Conservation (phyloP, 2,888 invertebrate genomes). For the Choreutis nemorana region DNA sequence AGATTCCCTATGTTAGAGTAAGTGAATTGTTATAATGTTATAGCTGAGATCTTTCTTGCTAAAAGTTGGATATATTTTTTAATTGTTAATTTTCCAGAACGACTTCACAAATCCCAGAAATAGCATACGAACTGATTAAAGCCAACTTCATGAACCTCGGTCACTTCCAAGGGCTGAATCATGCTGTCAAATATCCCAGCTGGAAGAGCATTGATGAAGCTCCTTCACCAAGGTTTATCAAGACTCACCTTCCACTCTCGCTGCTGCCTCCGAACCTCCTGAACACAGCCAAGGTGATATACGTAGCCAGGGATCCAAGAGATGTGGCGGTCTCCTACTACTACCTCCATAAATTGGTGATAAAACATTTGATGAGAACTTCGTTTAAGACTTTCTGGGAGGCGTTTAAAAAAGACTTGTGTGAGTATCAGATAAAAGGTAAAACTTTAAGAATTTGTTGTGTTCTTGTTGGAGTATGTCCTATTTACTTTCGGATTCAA, state of each 20-base stretch:
- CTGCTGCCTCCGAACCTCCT: slow-evolving; percentile 61
- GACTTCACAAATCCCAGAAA: slow-evolving; percentile 39
- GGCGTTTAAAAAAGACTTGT: slow-evolving; percentile 65
- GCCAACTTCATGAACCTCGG: slow-evolving; percentile 45
- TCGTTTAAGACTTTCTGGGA: slow-evolving; percentile 67
- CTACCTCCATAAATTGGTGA: slow-evolving; percentile 69
- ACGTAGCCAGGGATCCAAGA: slow-evolving; percentile 75
- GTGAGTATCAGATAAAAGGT: slow-evolving; percentile 50
- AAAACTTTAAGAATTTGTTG: too few species aligned
- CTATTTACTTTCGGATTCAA: too few species aligned
- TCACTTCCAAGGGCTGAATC: slow-evolving; percentile 43
- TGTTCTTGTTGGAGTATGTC: too few species aligned
- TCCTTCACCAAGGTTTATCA: slow-evolving; percentile 66
- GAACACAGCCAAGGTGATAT: slow-evolving; percentile 67
- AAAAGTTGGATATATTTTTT: background rate
- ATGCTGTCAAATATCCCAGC: slow-evolving; percentile 35
- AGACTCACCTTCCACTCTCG: slow-evolving; percentile 70
- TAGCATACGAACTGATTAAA: slow-evolving; percentile 43
- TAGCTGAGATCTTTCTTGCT: background rate
- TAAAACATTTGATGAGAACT: slow-evolving; percentile 51
- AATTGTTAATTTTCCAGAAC: slow-evolving; percentile 22
- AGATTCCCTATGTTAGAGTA: slow-evolving; percentile 78
- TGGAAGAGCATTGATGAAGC: slow-evolving; percentile 39
- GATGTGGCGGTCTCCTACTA: slow-evolving; percentile 77
- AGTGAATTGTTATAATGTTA: slow-evolving; percentile 24